Conservation (phyloP, 2,888 invertebrate species). For the Carterocephalus palaemon region DNA sequence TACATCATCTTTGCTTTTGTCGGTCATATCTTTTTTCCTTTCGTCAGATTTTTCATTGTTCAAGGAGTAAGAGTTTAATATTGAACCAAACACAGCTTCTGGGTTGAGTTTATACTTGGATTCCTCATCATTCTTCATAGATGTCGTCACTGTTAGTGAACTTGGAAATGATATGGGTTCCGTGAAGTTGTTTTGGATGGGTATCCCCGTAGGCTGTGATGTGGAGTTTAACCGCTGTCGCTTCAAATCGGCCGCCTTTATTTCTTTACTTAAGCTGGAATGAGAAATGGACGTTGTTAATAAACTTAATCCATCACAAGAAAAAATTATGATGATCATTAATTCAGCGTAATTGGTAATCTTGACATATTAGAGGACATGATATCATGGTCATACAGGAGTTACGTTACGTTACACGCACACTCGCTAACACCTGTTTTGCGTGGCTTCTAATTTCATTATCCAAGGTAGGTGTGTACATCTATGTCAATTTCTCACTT, state of each 20-base stretch:
- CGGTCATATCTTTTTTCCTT: slow-evolving; percentile 40
- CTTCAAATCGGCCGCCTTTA: slow-evolving; percentile 58
- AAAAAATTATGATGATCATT: slow-evolving; percentile 2
- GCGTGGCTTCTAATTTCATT: no score
- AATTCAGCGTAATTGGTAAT: not conserved
- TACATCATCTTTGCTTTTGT: slow-evolving; percentile 51
- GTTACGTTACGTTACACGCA: no score
- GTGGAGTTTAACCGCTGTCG: slow-evolving; percentile 50
- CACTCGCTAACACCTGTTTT: no score
- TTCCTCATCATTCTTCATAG: slow-evolving; percentile 37
- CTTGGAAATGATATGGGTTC: slow-evolving; percentile 68
- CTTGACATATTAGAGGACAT: no score
- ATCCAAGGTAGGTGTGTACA: no score
- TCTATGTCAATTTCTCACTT: no score
- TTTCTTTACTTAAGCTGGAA: slow-evolving; percentile 68
- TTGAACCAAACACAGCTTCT: slow-evolving; percentile 42
- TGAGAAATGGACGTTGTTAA: no score
- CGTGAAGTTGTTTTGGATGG: slow-evolving; percentile 36
- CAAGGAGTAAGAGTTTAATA: slow-evolving; percentile 48
- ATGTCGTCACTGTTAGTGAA: slow-evolving; percentile 67
- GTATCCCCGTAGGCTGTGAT: slow-evolving; percentile 36
- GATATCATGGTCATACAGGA: no score
- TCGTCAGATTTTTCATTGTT: slow-evolving; percentile 56
- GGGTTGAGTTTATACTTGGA: slow-evolving; percentile 35
- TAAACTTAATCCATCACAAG: no score